phyloP scores from a whole-genome alignment of 2,888 invertebrate genomes.

The Pristionchus mayeri region DNA sequence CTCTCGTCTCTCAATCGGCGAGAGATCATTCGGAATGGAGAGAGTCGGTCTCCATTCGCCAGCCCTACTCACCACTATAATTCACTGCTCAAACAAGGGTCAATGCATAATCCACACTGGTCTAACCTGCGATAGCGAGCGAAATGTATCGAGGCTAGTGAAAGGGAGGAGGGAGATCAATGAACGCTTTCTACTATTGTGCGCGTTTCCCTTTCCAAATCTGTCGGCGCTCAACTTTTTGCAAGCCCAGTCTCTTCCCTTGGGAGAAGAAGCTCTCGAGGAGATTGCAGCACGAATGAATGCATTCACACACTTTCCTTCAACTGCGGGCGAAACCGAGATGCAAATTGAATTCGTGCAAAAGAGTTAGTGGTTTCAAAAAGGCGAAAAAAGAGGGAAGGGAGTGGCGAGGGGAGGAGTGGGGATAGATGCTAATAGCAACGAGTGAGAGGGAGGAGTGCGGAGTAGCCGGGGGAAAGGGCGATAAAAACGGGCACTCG shows the following conservation, averaged over 20 bases:
- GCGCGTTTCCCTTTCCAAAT: neutral
- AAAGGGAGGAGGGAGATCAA: neutral
- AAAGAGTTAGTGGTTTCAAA: neutral
- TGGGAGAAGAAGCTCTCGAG: neutral
- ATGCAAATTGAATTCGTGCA: neutral
- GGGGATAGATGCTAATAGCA: slow-evolving; percentile 7
- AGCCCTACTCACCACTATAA: neutral
- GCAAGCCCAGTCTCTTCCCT: neutral
- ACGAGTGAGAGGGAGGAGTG: neutral
- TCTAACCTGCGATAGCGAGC: neutral
- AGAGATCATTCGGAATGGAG: too few relatives aligned
- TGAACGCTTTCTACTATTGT: neutral
- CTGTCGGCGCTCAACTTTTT: neutral
- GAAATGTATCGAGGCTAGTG: neutral
- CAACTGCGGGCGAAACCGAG: neutral
- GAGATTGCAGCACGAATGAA: neutral
- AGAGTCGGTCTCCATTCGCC: too few relatives aligned
- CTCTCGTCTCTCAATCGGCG: too few relatives aligned
- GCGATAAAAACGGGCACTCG: slow-evolving; percentile 28
- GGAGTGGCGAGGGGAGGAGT: neutral
- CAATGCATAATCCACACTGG: slow-evolving; percentile 1
- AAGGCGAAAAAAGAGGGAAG: neutral
- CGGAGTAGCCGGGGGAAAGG: neutral
- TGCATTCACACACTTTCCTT: neutral
- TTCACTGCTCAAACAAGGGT: slow-evolving; percentile 34